Conservation (phyloP, 1,140 invertebrate genomes). For the Uloborus diversus region DNA sequence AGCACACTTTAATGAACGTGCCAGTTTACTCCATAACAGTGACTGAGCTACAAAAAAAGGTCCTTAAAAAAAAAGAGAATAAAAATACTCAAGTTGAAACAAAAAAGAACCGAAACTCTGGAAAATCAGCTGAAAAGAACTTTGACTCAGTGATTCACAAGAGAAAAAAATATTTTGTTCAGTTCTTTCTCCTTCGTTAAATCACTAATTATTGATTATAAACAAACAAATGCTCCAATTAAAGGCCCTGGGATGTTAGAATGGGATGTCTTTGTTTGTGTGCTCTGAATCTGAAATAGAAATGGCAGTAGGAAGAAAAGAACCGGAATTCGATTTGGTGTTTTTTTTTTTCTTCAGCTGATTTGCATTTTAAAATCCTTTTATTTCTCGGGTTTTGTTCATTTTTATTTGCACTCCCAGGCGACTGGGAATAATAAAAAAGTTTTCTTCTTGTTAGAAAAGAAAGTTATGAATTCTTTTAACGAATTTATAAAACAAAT, state of each 20-base stretch:
- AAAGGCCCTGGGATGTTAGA: slow-evolving; percentile 35
- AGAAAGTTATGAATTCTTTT: slow-evolving; percentile 29
- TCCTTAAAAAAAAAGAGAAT: no score
- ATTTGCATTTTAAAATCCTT: slow-evolving; percentile 34
- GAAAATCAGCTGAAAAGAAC: no score
- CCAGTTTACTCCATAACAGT: no score
- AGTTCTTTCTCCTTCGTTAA: slow-evolving; percentile 23
- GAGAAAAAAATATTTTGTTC: slow-evolving; percentile 18
- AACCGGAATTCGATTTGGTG: no score
- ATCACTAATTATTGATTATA: slow-evolving; percentile 53
- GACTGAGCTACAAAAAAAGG: no score
- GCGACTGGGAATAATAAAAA: slow-evolving; percentile 13
- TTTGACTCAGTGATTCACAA: no score
- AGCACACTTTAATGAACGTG: no score
- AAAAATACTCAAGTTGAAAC: no score
- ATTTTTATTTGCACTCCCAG: neutral
- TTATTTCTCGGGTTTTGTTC: slow-evolving; percentile 3
- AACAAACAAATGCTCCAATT: slow-evolving; percentile 51
- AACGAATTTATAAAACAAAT: no score
- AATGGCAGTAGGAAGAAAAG: neutral
- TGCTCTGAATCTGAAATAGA: slow-evolving; percentile 28
- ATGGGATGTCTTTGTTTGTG: slow-evolving; percentile 6
- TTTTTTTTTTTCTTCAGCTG: slow-evolving; percentile 39
- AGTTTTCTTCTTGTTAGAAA: slow-evolving; percentile 40
- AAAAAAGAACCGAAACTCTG: no score